These are phyloP conservation scores for Danio tinwini DNA, from an alignment of 2,797 vertebrate species.

Conservation along the genomic window DNA sequence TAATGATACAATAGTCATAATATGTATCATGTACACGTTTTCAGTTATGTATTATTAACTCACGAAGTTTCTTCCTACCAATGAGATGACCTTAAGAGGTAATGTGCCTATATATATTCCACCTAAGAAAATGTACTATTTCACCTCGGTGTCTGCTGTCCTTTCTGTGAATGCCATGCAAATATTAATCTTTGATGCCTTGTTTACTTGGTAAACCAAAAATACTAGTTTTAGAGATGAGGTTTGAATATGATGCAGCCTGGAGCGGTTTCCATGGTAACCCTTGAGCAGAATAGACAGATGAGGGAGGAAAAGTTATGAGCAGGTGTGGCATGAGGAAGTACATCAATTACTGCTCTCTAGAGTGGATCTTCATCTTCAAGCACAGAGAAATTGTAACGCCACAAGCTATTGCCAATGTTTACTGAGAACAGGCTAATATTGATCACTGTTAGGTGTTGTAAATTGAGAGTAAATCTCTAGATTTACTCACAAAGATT, in stretches of 20 bases:
- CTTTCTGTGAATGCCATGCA: slow-evolving; percentile 17
- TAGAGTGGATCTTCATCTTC: slow-evolving; percentile 32
- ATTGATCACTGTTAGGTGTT: slow-evolving; percentile 22
- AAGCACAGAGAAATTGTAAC: slow-evolving; percentile 21
- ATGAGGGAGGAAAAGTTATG: slow-evolving; percentile 62
- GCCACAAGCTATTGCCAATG: background rate
- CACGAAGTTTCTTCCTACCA: background rate
- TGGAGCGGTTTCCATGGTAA: slow-evolving; percentile 75
- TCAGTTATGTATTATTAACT: slow-evolving; percentile 49
- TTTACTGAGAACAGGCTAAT: slow-evolving; percentile 9
- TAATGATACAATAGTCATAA: slow-evolving; percentile 64
- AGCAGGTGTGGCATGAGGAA: slow-evolving; percentile 69
- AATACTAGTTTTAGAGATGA: slow-evolving; percentile 45
- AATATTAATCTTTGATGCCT: background rate
- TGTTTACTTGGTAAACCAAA: slow-evolving; percentile 41
- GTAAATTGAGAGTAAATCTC: slow-evolving; percentile 28
- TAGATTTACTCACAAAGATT: background rate
- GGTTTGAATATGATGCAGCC: slow-evolving; percentile 58
- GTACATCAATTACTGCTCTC: slow-evolving; percentile 32
- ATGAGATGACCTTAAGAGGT: background rate
- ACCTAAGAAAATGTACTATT: background rate
- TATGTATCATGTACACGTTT: slow-evolving; percentile 59
- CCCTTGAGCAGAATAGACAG: slow-evolving; percentile 62
- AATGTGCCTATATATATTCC: background rate
- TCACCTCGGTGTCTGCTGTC: background rate